phyloP scores from a whole-genome alignment of 2,797 vertebrate genomes.

The Danio tinwini region DNA sequence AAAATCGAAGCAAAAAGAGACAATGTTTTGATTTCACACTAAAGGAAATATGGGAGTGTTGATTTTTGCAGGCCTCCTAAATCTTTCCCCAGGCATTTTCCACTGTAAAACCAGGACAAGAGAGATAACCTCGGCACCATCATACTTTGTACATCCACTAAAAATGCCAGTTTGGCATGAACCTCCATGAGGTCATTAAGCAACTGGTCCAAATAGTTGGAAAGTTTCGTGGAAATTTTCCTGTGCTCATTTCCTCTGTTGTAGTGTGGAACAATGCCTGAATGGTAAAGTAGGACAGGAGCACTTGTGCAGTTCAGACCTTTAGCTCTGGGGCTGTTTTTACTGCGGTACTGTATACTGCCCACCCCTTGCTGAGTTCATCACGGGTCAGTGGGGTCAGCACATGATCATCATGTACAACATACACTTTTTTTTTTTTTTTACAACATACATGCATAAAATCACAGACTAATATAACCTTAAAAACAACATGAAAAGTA shows the following conservation, averaged over 20 bases:
- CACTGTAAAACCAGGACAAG: slow-evolving; percentile 4
- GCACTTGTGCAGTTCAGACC: not conserved
- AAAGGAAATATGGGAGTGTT: slow-evolving; percentile 11
- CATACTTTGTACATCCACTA: slow-evolving; percentile 10
- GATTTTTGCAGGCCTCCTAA: not conserved
- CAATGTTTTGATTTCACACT: not conserved
- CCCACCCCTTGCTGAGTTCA: slow-evolving; percentile 27
- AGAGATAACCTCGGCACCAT: not conserved
- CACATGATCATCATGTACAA: slow-evolving; percentile 5
- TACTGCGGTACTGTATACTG: slow-evolving; percentile 27
- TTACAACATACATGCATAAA: too few species aligned
- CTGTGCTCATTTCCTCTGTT: slow-evolving; percentile 40
- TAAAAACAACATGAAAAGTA: not conserved
- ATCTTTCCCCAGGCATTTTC: slow-evolving; percentile 30
- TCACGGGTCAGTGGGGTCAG: not conserved
- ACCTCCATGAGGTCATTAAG: slow-evolving; percentile 11
- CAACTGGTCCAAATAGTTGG: slow-evolving; percentile 13
- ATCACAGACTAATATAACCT: not conserved
- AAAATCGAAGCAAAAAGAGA: slow-evolving; percentile 3
- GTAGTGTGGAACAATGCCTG: slow-evolving; percentile 22
- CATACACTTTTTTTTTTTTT: too few species aligned
- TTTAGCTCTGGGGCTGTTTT: slow-evolving; percentile 22
- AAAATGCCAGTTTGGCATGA: not conserved
- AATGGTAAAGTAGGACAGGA: not conserved
- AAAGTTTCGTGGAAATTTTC: slow-evolving; percentile 27